phyloP scores from a whole-genome alignment of 2,888 invertebrate genomes.

The Cryptops parisi region DNA sequence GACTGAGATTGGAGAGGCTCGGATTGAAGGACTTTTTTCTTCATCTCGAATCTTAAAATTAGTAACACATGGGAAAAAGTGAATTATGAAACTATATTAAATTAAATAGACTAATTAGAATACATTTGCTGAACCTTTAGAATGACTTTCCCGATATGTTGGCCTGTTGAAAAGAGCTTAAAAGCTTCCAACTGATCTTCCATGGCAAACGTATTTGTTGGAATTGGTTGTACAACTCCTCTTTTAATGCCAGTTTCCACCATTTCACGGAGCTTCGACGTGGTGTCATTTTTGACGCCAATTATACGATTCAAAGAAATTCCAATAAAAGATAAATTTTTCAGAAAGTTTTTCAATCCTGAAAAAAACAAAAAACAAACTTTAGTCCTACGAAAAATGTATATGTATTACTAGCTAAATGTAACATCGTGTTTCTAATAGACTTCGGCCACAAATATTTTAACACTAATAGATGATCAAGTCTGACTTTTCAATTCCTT shows the following conservation, averaged over 20 bases:
- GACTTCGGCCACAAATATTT: too few relatives aligned
- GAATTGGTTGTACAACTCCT: conserved; percentile 80
- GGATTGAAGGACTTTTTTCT: conserved; percentile 30
- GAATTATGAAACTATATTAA: too few relatives aligned
- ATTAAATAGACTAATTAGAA: too few relatives aligned
- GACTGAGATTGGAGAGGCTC: conserved; percentile 36
- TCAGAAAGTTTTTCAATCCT: conserved; percentile 91
- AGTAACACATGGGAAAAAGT: too few relatives aligned
- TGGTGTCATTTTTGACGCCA: conserved; percentile 52
- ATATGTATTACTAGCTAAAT: too few relatives aligned
- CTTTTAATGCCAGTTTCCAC: conserved; percentile 68
- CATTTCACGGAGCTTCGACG: conserved; percentile 56
- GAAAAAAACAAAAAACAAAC: too few relatives aligned
- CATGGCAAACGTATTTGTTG: conserved; percentile 71
- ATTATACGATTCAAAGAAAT: conserved; percentile 88
- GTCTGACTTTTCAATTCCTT: too few relatives aligned
- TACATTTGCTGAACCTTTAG: too few relatives aligned
- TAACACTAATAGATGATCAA: too few relatives aligned
- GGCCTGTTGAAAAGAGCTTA: conserved; percentile 86
- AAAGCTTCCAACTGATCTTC: conserved; percentile 86
- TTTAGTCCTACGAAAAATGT: too few relatives aligned
- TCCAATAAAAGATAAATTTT: conserved; percentile 94
- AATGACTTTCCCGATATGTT: conserved; percentile 94
- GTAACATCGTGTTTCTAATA: too few relatives aligned
- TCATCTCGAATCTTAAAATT: conserved; percentile 80